These are phyloP conservation scores for Suricata suricatta DNA, from an alignment of 2,113 vertebrate genomes.

Conservation along the genomic window DNA sequence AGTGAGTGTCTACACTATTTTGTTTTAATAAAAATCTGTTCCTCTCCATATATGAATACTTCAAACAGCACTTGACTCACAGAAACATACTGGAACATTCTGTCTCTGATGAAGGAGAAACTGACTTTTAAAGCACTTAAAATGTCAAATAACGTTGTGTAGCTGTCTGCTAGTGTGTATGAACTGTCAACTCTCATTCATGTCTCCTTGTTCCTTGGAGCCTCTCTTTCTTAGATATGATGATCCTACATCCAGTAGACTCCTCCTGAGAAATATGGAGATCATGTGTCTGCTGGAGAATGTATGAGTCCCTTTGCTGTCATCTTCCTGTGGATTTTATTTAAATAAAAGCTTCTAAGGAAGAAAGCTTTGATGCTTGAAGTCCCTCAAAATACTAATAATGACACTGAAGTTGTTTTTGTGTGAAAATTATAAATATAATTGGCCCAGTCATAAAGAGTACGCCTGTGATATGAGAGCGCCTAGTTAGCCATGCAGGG, in stretches of 20 bases:
- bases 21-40: neutral
- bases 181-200: conserved; percentile 17
- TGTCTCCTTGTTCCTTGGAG: neutral
- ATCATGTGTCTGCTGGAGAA: neutral
- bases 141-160: neutral
- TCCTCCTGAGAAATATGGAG: neutral
- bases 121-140: conserved; percentile 26
- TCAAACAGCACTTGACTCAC: neutral
- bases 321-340: conserved; percentile 9
- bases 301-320: neutral
- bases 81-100: neutral
- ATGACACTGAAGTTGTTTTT: neutral
- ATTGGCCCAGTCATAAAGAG: neutral
- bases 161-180: neutral
- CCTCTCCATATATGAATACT: neutral
- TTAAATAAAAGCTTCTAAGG: neutral
- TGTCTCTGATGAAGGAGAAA: conserved; percentile 35
- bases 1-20: neutral
- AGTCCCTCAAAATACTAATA: neutral
- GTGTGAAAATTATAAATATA: neutral
- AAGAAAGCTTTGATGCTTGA: conserved; percentile 4
- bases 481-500: neutral
- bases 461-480: neutral
- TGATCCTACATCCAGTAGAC: neutral
- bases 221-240: neutral